Evolutionary conservation across 2,797 vertebrate genomes (phyloP).

Genomic region (Thamnophis elegans): DNA sequence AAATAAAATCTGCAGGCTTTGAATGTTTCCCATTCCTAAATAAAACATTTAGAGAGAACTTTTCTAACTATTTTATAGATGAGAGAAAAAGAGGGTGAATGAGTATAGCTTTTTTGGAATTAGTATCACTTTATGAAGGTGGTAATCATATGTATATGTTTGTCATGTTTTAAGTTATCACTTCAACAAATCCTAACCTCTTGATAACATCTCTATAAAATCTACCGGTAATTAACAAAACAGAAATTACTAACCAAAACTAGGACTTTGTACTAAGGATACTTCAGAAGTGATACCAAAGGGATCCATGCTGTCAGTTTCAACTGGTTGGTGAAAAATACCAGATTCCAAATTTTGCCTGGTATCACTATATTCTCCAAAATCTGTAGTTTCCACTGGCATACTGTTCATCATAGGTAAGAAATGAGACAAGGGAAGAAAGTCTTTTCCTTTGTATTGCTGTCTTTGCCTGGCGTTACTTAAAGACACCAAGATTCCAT

Average conservation of each 20-base stretch:
- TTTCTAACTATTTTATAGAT: slow-evolving; percentile 5
- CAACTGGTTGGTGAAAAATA: slow-evolving; percentile 52
- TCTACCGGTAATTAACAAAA: fast-evolving
- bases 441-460: slow-evolving; percentile 72
- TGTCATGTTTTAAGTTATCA: slow-evolving; percentile 14
- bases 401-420: slow-evolving; percentile 82
- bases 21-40: slow-evolving; percentile 23
- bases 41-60: neutral
- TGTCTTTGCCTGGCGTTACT: slow-evolving; percentile 79
- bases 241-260: slow-evolving; percentile 82
- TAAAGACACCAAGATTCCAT: slow-evolving; percentile 80
- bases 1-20: slow-evolving; percentile 4
- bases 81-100: neutral
- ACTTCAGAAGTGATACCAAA: slow-evolving; percentile 82
- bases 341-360: slow-evolving; percentile 51
- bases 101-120: neutral
- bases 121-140: slow-evolving; percentile 6
- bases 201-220: neutral
- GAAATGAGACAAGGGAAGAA: slow-evolving; percentile 83
- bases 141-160: neutral
- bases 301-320: slow-evolving; percentile 82
- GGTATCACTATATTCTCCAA: slow-evolving; percentile 46
- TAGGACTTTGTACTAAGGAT: slow-evolving; percentile 81
- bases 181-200: slow-evolving; percentile 27
- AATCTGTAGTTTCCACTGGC: slow-evolving; percentile 52